phyloP scores from a whole-genome alignment of 2,113 vertebrate species.

The Coptodon bakossiorum region DNA sequence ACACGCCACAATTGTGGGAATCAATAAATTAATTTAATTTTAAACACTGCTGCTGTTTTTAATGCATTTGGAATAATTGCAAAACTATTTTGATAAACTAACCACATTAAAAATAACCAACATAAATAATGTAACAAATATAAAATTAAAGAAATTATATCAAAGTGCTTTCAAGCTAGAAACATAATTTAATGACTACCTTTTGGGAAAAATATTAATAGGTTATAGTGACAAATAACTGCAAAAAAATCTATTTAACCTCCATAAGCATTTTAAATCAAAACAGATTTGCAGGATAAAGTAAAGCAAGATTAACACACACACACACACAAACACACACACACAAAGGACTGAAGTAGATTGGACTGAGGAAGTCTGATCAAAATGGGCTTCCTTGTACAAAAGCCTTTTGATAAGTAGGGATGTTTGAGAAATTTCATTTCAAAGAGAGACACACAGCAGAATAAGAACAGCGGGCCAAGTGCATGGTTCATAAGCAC shows the following conservation, averaged over 20 bases:
- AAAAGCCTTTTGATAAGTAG: conserved; percentile 14
- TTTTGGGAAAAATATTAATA: not conserved
- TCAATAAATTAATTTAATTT: not conserved
- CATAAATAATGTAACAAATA: not conserved
- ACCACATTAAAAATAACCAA: not conserved
- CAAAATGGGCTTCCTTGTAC: not conserved
- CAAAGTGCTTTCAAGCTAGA: not conserved
- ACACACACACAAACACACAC: not conserved
- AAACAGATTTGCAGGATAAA: not conserved
- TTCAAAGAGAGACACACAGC: not conserved
- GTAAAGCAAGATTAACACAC: not conserved
- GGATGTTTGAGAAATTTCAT: conserved; percentile 5
- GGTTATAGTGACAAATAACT: not conserved
- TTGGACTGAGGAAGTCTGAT: not conserved
- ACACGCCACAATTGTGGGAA: rapidly evolving
- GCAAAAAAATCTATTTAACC: not conserved
- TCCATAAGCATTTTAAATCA: not conserved
- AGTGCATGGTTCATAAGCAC: not conserved
- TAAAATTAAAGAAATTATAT: not conserved
- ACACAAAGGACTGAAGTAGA: not conserved
- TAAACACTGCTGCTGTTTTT: not conserved
- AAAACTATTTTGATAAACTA: not conserved
- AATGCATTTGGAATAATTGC: not conserved
- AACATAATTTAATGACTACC: not conserved
- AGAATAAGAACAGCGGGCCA: not conserved